phyloP scores from a whole-genome alignment of 2,797 vertebrate species.

The Zenarchopterus dispar region DNA sequence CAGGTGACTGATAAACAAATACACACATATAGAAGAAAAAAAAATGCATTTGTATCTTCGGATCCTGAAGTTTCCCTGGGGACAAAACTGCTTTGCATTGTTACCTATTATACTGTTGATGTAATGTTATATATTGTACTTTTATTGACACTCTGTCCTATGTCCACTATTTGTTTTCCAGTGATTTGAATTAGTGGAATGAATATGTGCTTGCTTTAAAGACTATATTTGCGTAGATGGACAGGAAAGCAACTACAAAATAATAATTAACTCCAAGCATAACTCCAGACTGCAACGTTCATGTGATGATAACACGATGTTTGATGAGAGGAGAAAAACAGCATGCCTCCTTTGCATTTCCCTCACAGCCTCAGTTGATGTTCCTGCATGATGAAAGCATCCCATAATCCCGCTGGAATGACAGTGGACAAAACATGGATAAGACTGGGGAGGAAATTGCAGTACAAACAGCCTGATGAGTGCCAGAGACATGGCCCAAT shows the following conservation, averaged over 20 bases:
- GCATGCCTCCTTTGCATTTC: slow-evolving; percentile 64
- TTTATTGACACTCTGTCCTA: too few relatives aligned
- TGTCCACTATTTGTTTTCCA: slow-evolving; percentile 2
- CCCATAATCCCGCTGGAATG: slow-evolving; percentile 76
- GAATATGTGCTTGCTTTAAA: slow-evolving; percentile 33
- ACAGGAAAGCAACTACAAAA: slow-evolving; percentile 52
- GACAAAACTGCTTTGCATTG: too few relatives aligned
- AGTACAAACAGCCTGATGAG: slow-evolving; percentile 79
- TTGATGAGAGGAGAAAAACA: slow-evolving; percentile 73
- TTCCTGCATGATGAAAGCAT: slow-evolving; percentile 78
- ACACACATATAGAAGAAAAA: too few relatives aligned
- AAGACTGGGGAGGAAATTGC: slow-evolving; percentile 80
- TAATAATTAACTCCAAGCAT: slow-evolving; percentile 63
- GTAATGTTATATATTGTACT: too few relatives aligned
- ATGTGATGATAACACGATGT: slow-evolving; percentile 70
- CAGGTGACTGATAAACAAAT: too few relatives aligned
- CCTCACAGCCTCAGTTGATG: slow-evolving; percentile 64
- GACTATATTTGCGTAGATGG: slow-evolving; percentile 48
- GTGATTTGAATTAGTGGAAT: slow-evolving; percentile 28
- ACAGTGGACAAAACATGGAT: slow-evolving; percentile 81
- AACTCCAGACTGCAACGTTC: slow-evolving; percentile 55
- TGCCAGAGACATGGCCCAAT: slow-evolving; percentile 74
- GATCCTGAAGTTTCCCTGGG: too few relatives aligned
- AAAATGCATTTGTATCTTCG: too few relatives aligned
- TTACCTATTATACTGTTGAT: too few relatives aligned